Percentiles rank a stretch among this genome's conserved stretches.
Evolutionary conservation across 1,140 invertebrate species (phyloP).

Genomic region (Rhagoletis pomonella): DNA sequence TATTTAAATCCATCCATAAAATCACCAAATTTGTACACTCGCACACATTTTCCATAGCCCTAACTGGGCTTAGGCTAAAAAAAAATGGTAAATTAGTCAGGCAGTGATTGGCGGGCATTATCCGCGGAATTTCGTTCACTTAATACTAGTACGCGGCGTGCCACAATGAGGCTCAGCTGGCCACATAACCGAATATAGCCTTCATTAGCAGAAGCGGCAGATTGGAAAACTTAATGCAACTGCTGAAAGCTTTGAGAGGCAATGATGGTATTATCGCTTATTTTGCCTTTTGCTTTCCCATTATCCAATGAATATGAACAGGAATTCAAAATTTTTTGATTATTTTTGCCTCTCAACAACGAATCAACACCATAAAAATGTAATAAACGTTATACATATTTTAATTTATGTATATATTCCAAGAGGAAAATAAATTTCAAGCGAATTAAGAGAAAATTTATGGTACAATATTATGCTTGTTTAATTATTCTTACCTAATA

Average conservation of each 20-base stretch:
- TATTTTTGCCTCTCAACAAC: too few species aligned
- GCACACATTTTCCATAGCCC: not conserved
- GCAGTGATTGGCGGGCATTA: not conserved
- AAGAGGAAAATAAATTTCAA: too few species aligned
- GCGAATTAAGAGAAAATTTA: too few species aligned
- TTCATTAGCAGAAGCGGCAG: not conserved
- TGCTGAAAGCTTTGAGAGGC: not conserved
- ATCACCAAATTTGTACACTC: too few species aligned
- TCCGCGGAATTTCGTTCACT: not conserved
- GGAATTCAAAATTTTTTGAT: not conserved
- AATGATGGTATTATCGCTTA: not conserved
- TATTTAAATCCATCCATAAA: too few species aligned
- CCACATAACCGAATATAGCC: not conserved
- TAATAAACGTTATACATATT: too few species aligned
- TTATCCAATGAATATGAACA: not conserved
- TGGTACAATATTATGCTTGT: too few species aligned
- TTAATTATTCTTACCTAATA: too few species aligned
- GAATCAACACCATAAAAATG: too few species aligned
- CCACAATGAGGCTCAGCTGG: not conserved
- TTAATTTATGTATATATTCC: too few species aligned
- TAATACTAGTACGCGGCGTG: not conserved
- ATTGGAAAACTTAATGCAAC: not conserved
- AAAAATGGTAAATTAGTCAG: not conserved
- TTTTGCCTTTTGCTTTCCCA: not conserved
- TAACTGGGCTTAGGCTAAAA: not conserved